Evolutionary conservation across 2,113 vertebrate genomes (phyloP), one percentile per base, ranked within the genome.

Genomic region (Haemorhous mexicanus): DNA sequence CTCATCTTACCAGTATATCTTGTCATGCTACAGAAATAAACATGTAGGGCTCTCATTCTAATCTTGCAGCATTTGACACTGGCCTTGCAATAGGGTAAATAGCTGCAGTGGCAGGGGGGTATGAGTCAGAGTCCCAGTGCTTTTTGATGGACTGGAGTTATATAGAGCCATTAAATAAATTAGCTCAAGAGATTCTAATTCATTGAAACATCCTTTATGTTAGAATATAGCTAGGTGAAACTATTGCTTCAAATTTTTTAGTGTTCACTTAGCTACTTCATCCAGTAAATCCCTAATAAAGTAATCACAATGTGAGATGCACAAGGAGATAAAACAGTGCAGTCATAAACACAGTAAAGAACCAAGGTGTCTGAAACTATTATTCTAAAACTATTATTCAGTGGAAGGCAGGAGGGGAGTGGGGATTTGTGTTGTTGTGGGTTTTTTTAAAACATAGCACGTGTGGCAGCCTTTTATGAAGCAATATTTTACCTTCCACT

Each of bases 401-500:
- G 32, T 68, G 58, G 28, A 84, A 72, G 53, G n/a, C 10, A 35
- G 49, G 56, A 18, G 23, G 28, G 15, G 55, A 35, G 8, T 15
- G 26, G 35, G 13, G 17, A 11, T 63, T 77, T 72, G 62, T 37
- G 46, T 35, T 70, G 56, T 55, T 74, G 35, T 35, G 28, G 5
- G 4, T 78, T 78, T 61, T 62, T 76, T 84, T 58, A 2, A 53
- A 53, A 67, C 55, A 55, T 35, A 67, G 21, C 58, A 46, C 2
- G 7, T 27, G 69, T 90, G 63, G 44, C 81, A 91, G 53, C 55
- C 70, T 93, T 90, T 90, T 77, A 81, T 73, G 47, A 90, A 84
- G 67, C 58, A 85, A 5, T 82, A 64, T 82, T 94, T 66, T 78
- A 83, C 75, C 86, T 35, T 96, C 76, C 89, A 50, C 77, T 93